Conservation (phyloP, 1,140 invertebrate genomes). For the Ostrea denselamellosa region DNA sequence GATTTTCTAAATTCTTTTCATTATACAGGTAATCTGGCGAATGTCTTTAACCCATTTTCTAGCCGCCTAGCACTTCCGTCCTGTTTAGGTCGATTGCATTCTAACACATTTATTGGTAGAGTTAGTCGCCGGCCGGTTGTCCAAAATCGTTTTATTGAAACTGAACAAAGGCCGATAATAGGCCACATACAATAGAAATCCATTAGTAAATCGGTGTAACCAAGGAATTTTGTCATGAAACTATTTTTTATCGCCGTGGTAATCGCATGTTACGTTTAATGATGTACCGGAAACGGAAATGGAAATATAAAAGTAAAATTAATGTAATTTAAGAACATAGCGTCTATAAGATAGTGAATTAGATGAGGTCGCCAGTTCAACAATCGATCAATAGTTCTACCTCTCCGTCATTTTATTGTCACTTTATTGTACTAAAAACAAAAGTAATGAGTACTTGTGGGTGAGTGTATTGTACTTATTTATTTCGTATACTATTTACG, state of each 20-base stretch:
- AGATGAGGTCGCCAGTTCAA: neutral
- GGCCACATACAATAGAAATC: conserved; percentile 19
- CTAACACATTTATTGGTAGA: neutral
- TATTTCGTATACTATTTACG: too few species aligned
- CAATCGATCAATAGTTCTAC: neutral
- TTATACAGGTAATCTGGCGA: neutral
- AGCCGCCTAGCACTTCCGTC: conserved; percentile 7
- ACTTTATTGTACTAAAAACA: neutral
- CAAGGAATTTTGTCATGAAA: neutral
- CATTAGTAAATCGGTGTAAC: conserved; percentile 4
- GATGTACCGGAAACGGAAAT: conserved; percentile 30
- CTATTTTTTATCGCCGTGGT: neutral
- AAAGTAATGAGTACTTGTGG: too few species aligned
- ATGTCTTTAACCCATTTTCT: conserved; percentile 2
- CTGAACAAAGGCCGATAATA: conserved; percentile 21
- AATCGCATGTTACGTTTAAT: conserved; percentile 33
- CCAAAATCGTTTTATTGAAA: conserved; percentile 29
- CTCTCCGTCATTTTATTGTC: neutral
- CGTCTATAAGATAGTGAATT: neutral
- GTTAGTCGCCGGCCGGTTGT: neutral
- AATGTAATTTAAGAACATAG: neutral
- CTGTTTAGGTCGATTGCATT: neutral
- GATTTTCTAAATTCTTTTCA: neutral
- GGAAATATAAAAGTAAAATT: conserved; percentile 37
- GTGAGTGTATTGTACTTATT: too few species aligned